phyloP scores from a whole-genome alignment of 2,888 invertebrate species.

The Anoncus sp. region DNA sequence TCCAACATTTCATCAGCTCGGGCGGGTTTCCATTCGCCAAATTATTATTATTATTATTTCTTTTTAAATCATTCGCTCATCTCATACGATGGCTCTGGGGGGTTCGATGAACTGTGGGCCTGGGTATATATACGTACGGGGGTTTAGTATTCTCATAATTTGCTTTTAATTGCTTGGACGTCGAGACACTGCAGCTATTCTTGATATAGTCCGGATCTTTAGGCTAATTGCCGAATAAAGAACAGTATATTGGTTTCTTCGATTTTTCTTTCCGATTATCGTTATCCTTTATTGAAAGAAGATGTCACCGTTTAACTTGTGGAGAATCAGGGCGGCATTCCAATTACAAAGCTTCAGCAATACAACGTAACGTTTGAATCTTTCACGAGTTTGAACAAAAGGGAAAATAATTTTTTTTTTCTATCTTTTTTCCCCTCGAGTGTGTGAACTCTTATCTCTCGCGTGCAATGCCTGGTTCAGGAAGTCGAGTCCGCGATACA shows the following conservation, averaged over 20 bases:
- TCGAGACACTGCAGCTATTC: neutral
- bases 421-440: too few species aligned
- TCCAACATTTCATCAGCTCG: neutral
- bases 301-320: neutral
- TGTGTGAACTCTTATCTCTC: too few species aligned
- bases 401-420: too few species aligned
- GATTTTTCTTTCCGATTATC: slow-evolving; percentile 19
- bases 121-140: neutral
- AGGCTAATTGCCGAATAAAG: neutral
- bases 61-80: neutral
- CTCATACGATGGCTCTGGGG: neutral
- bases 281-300: neutral
- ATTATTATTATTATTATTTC: slow-evolving; percentile 6
- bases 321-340: neutral
- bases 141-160: neutral
- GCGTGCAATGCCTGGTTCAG: too few species aligned
- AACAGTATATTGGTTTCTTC: too few species aligned
- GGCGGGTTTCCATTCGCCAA: neutral
- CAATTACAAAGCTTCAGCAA: neutral
- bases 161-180: neutral
- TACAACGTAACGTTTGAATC: too few species aligned
- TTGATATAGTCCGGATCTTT: neutral
- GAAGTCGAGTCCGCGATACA: too few species aligned
- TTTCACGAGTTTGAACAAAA: too few species aligned
- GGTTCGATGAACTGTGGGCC: too few species aligned